Evolutionary conservation across 2,113 vertebrate genomes (phyloP), one percentile per base, ranked within the genome.

Genomic region (Ia io): DNA sequence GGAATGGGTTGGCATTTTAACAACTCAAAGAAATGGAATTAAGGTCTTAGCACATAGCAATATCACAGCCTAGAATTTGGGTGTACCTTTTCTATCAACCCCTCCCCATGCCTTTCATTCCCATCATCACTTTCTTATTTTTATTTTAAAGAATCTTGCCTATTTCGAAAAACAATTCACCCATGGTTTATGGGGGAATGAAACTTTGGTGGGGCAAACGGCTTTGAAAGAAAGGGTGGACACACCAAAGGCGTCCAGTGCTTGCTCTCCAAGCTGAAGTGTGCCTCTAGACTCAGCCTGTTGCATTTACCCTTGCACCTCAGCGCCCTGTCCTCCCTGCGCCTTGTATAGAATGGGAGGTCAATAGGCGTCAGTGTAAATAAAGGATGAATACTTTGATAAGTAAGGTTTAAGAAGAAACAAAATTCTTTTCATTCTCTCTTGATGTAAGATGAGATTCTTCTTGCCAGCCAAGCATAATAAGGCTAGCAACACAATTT

Each of bases 81-180:
- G 13, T 1, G 6, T 37, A 82, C 20, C 51, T 59, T 88, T 94
- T 69, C 53, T 73, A 25, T 30, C 49, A 32, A 25, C 51, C 16
- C 61, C 65, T 22, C 47, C 47, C 56, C 32, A 49, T 30, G 0
- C 8, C 71, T 74, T 35, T 42, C 53, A 22, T 63, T 37, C n/a
- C 20, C 44, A 83, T 30, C 42, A 53, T 47, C 87, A 70, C 61
- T 18, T 67, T 87, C 47, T 70, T 73, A 73, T 63, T 70, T 37
- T 79, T 71, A 67, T 70, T 61, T 77, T 3, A 87, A 96, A 97
- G 94, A 30, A 10, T 51, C 94, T 90, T 40, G 49, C 37, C 63
- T 59, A 17, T 47, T 49, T 51, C 53, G 71, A 87, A 79, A 59
- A 44, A 35, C 78, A 65, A 44, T 40, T 59, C 56, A 44, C 32